Evolutionary conservation across 2,888 invertebrate species (phyloP).

Genomic region (Tortricodes alternella): DNA sequence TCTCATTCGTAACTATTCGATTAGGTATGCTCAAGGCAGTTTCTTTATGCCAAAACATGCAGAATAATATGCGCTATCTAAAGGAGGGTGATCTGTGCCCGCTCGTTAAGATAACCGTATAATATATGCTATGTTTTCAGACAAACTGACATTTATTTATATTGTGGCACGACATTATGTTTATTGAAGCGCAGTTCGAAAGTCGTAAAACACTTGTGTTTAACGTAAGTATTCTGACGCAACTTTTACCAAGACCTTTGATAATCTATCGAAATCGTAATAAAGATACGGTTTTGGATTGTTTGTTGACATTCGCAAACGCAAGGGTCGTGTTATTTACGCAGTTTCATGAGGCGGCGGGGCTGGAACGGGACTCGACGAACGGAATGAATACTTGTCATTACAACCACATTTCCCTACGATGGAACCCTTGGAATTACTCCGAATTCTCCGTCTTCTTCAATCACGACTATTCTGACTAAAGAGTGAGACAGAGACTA

Average conservation of each 20-base stretch:
- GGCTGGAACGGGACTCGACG: too few species aligned
- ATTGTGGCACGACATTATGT: background rate
- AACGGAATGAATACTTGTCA: too few species aligned
- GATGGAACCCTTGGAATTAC: too few species aligned
- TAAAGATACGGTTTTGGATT: background rate
- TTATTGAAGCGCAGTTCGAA: background rate
- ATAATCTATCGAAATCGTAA: background rate
- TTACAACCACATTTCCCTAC: too few species aligned
- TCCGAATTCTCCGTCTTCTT: too few species aligned
- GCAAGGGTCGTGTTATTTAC: background rate
- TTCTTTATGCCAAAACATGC: background rate
- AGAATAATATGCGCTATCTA: background rate
- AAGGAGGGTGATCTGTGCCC: background rate
- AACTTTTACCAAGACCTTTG: background rate
- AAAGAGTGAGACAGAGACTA: too few species aligned
- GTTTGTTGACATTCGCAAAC: background rate
- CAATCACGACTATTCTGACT: too few species aligned
- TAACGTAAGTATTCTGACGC: background rate
- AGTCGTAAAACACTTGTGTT: background rate
- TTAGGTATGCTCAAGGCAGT: background rate
- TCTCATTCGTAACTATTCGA: too few species aligned
- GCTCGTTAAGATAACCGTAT: background rate
- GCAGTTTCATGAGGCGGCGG: too few species aligned
- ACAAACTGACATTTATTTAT: conserved; percentile 1
- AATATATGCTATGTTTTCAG: conserved; percentile 1